These are phyloP conservation scores for Enteromius mattozi DNA, from an alignment of 2,797 vertebrate species.

Conservation along the genomic window DNA sequence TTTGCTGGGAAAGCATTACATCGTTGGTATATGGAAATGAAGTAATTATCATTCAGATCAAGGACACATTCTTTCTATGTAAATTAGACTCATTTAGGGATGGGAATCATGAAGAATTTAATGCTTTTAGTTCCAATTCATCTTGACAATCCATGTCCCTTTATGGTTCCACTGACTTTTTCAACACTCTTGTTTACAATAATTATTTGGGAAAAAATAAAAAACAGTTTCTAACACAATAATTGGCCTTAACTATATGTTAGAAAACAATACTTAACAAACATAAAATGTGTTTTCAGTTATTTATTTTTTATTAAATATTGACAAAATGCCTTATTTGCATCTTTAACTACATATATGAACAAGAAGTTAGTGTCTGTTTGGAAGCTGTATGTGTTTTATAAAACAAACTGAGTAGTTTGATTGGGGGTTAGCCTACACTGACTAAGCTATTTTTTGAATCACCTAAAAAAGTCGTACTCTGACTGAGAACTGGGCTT, in stretches of 20 bases:
- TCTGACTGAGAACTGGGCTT: background rate
- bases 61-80: background rate
- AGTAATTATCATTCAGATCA: conserved; percentile 13
- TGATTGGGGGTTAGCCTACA: background rate
- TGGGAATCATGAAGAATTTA: background rate
- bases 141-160: background rate
- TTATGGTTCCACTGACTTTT: background rate
- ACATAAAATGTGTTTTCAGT: background rate
- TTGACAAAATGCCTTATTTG: background rate
- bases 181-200: background rate
- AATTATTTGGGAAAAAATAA: background rate
- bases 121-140: background rate
- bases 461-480: background rate
- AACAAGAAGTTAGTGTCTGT: background rate
- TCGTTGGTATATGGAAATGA: background rate
- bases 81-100: background rate
- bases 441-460: background rate
- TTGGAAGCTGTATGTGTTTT: background rate
- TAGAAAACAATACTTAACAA: background rate
- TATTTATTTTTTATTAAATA: background rate
- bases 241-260: background rate
- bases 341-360: background rate
- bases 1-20: background rate
- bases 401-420: background rate
- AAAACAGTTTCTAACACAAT: background rate